Percentiles rank a stretch among this genome's conserved stretches.
Conservation (phyloP, 2,888 invertebrate genomes). For the Glyphotaelius pellucidus region DNA sequence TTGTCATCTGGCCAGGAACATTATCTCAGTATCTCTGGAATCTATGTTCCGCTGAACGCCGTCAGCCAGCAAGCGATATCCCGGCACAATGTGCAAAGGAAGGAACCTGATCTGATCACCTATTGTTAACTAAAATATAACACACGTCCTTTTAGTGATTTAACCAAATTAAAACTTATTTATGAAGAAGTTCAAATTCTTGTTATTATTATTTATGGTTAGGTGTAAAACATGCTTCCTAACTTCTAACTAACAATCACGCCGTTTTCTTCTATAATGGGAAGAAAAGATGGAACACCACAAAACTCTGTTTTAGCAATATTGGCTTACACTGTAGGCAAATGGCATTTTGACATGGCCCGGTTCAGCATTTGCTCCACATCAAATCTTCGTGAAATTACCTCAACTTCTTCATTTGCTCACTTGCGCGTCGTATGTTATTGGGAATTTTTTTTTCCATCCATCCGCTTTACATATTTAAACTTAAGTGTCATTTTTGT, state of each 20-base stretch:
- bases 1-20: slow-evolving; percentile 25
- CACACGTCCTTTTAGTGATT: not conserved
- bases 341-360: not conserved
- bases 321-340: not conserved
- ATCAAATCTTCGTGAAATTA: too few species aligned
- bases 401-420: too few species aligned
- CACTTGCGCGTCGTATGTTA: too few species aligned
- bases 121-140: not conserved
- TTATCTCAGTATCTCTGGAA: slow-evolving; percentile 12
- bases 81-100: not conserved
- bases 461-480: too few species aligned
- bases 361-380: too few species aligned
- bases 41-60: not conserved
- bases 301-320: too few species aligned
- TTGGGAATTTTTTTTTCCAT: too few species aligned
- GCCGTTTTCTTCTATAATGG: not conserved
- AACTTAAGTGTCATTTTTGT: too few species aligned
- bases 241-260: not conserved
- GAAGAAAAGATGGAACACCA: not conserved
- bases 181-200: not conserved
- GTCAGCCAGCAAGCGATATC: not conserved
- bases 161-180: not conserved
- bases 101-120: not conserved
- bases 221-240: not conserved
- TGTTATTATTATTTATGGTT: not conserved